Percentiles rank a stretch among this genome's conserved stretches.
phyloP scores from a whole-genome alignment of 2,113 vertebrate species.

The Festucalex cinctus region DNA sequence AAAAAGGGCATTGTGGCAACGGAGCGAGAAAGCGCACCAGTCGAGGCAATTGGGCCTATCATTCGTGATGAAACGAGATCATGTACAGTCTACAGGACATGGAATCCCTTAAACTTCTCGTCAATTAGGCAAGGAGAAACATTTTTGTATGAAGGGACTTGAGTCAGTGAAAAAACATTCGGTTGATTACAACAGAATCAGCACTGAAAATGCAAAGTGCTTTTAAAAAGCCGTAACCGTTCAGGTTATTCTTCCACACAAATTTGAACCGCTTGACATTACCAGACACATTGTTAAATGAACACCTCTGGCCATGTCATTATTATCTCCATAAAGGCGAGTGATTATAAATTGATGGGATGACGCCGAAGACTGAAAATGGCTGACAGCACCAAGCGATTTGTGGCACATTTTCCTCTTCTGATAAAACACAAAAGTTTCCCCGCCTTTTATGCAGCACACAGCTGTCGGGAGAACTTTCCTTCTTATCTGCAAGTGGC shows the following conservation, averaged over 20 bases:
- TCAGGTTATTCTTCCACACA: not conserved
- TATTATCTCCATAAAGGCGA: not conserved
- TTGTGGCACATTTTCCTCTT: conserved; percentile 2
- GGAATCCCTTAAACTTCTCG: too few relatives aligned
- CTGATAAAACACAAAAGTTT: conserved; percentile 26
- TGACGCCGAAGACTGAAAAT: conserved; percentile 12
- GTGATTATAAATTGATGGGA: not conserved
- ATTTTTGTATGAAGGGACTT: too few relatives aligned
- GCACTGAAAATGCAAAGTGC: too few relatives aligned
- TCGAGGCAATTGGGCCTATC: not conserved
- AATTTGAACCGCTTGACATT: not conserved
- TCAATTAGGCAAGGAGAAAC: too few relatives aligned
- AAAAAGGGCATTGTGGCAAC: not conserved
- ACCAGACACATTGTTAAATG: too few relatives aligned
- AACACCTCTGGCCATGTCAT: not conserved
- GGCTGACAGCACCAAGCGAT: conserved; percentile 18
- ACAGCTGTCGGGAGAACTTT: conserved; percentile 29
- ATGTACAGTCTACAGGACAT: too few relatives aligned
- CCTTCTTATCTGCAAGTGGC: conserved; percentile 29
- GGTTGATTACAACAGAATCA: too few relatives aligned
- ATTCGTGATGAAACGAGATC: too few relatives aligned
- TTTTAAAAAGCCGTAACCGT: too few relatives aligned
- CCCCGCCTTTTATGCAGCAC: conserved; percentile 9
- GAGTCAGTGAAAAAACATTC: too few relatives aligned
- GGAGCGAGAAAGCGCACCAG: not conserved